Percentiles rank a stretch among this genome's conserved stretches.
These are phyloP conservation scores for Jaculus jaculus DNA, from an alignment of 2,113 vertebrate species.

Conservation along the genomic window DNA sequence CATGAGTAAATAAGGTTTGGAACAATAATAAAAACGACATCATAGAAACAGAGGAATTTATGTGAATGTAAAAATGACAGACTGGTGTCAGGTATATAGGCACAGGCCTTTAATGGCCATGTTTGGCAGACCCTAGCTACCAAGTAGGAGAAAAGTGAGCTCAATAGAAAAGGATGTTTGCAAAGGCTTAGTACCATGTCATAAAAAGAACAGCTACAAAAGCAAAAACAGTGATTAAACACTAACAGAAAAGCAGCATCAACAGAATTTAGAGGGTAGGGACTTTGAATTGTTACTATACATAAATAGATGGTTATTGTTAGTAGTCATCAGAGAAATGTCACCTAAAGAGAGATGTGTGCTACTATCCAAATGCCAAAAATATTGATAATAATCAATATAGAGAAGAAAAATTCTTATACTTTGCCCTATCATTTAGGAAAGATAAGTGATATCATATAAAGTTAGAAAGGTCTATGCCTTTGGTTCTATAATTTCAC, in stretches of 20 bases:
- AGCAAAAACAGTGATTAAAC: too few species aligned
- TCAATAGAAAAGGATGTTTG: background rate
- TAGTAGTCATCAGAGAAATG: background rate
- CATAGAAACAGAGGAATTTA: background rate
- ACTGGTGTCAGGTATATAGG: background rate
- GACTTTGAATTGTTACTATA: background rate
- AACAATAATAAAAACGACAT: background rate
- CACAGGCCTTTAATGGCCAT: fast-evolving
- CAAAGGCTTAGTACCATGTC: background rate
- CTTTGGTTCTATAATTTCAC: background rate
- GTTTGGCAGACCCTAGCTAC: background rate
- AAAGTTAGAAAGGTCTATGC: background rate
- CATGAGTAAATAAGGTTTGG: background rate
- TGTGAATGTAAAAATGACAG: background rate
- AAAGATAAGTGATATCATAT: background rate
- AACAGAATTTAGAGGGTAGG: background rate
- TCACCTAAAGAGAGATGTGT: slow-evolving; percentile 10
- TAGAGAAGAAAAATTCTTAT: background rate
- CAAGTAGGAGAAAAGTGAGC: background rate
- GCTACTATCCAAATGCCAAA: background rate
- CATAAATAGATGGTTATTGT: background rate
- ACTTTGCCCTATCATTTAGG: background rate
- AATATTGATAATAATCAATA: background rate
- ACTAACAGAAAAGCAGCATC: background rate
- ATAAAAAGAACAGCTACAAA: background rate